These are phyloP conservation scores for Temnothorax rugatulus DNA, from an alignment of 2,888 invertebrate genomes.

Conservation along the genomic window DNA sequence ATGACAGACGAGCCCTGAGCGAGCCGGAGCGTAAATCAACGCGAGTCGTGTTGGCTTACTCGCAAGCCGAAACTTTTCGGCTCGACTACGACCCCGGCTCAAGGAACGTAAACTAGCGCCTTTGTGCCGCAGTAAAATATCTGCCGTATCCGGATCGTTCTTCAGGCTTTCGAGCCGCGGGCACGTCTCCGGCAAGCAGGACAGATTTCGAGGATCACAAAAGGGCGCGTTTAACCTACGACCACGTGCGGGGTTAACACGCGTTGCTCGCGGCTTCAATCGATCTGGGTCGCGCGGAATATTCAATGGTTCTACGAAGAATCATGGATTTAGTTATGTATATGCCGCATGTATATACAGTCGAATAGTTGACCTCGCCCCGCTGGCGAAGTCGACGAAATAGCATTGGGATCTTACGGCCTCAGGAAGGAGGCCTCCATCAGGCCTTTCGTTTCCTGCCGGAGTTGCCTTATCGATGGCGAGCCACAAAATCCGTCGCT, in stretches of 20 bases:
- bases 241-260: conserved; percentile 48
- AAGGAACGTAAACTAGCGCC: conserved; percentile 21
- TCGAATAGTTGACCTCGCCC: conserved; percentile 8
- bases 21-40: conserved; percentile 22
- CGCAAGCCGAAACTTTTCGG: conserved; percentile 39
- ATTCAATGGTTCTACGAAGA: conserved; percentile 28
- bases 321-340: conserved; percentile 20
- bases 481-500: conserved; percentile 13
- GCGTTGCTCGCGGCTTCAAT: conserved; percentile 43
- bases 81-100: background rate
- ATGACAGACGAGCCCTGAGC: background rate
- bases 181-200: conserved; percentile 26
- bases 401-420: conserved; percentile 15
- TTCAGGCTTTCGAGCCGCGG: conserved; percentile 31
- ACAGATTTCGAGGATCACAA: conserved; percentile 62
- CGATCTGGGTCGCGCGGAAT: conserved; percentile 61
- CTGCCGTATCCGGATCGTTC: conserved; percentile 40
- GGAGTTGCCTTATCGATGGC: conserved; percentile 43
- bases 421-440: conserved; percentile 14
- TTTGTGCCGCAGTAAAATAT: conserved; percentile 48
- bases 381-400: background rate
- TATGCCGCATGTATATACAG: background rate
- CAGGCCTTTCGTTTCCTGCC: conserved; percentile 31
- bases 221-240: conserved; percentile 60
- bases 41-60: conserved; percentile 14